Evolutionary conservation across 2,888 invertebrate species (phyloP).

Genomic region (Beris chalybata): DNA sequence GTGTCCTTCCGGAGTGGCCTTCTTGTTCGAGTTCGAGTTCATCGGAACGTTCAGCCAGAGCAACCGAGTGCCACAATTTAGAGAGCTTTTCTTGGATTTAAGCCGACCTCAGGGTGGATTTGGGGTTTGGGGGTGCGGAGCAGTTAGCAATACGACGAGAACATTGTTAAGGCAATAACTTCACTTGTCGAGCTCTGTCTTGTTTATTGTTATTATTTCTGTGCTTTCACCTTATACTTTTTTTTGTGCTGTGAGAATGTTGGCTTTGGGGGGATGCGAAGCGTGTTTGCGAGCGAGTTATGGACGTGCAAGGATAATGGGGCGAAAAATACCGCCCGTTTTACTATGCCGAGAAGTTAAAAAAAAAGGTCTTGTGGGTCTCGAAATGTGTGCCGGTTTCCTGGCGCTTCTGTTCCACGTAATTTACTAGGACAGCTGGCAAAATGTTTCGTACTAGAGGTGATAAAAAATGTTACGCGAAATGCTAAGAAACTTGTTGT

Average conservation of each 20-base stretch:
- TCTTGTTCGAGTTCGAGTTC: neutral
- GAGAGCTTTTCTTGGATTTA: slow-evolving; percentile 27
- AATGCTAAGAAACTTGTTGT: slow-evolving; percentile 38
- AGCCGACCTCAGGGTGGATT: neutral
- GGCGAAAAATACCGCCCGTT: neutral
- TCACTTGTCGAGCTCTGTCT: slow-evolving; percentile 32
- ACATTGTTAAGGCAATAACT: slow-evolving; percentile 37
- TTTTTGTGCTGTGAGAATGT: neutral
- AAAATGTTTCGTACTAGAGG: slow-evolving; percentile 2
- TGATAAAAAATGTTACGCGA: slow-evolving; percentile 22
- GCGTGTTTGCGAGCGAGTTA: slow-evolving; percentile 24
- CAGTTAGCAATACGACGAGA: slow-evolving; percentile 21
- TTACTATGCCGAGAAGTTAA: slow-evolving; percentile 8
- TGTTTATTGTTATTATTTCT: slow-evolving; percentile 39
- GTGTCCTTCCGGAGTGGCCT: neutral
- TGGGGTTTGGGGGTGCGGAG: neutral
- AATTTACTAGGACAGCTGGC: slow-evolving; percentile 35
- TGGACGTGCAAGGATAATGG: slow-evolving; percentile 12
- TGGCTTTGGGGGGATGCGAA: neutral
- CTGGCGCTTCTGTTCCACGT: slow-evolving; percentile 2
- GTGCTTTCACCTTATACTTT: slow-evolving; percentile 37
- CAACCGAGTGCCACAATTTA: slow-evolving; percentile 28
- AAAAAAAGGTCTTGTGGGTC: slow-evolving; percentile 3
- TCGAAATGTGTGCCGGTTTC: neutral
- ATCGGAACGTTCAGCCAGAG: slow-evolving; percentile 8